Base-by-base conservation (phyloP, 2,113 vertebrate species). In the Toxotes chatareus region DNA sequence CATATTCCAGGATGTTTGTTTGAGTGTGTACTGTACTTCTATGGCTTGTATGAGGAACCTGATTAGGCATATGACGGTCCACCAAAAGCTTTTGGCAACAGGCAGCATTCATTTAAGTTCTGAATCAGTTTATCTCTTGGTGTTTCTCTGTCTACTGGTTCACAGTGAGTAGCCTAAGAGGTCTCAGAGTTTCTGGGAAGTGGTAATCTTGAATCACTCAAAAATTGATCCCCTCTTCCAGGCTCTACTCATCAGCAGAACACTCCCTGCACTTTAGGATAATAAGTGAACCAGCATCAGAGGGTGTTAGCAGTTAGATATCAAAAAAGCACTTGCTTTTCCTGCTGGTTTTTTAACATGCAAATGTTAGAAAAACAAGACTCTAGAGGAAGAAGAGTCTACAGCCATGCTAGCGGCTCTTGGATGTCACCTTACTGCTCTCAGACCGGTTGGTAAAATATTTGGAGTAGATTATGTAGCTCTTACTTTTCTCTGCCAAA, bases 151-250 rank as follows among this genome's bases (percentile, higher is more conserved):
- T 56, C 44, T 8, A 7, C 17, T 31, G 8, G 42, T 44, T 68
- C 44, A 68, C 17, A 34, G 40, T 31, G 7, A 47, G 19, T 4
- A n/a, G 32, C 31, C 59, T 62, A 27, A 42, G 8, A 40, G 34
- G 36, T n/a, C 64, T 46, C 51, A 34, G 59, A 38, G 38, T 63
- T 23, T 34, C 31, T 27, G 1, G 38, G 36, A 40, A 34, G 19
- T 51, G 42, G 42, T 5, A 44, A 44, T 44, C 10, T 44, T 60
- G 12, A 38, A 34, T 75, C 27, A 12, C 23, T 11, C 1, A 51
- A 59, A 75, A 65, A 64, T 60, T 31, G 2, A 44, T 62, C 27
- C 38, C 19, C 12, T 73, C 27, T 72, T 53, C 27, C 36, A 46
- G n/a, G 1, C 59, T 46, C 49, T 46, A 4, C 13, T 14, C 63